Evolutionary conservation across 2,113 vertebrate genomes (phyloP).

Genomic region (Phyllostomus discolor): DNA sequence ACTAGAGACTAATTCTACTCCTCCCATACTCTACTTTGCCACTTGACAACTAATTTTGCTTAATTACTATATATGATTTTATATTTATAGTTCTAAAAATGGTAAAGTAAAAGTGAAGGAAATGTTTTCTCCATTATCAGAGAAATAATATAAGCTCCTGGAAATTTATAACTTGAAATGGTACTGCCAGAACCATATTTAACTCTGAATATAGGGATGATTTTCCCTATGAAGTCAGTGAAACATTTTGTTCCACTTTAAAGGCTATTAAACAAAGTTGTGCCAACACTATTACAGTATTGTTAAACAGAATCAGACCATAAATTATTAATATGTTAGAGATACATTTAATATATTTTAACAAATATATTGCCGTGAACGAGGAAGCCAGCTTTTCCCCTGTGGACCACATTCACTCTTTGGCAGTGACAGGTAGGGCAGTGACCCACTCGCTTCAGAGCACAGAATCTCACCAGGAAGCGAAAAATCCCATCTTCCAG

Average conservation of each 20-base stretch:
- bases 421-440: slow-evolving; percentile 72
- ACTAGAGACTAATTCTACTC: not conserved
- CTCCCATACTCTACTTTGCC: not conserved
- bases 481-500: not conserved
- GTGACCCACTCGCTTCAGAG: slow-evolving; percentile 44
- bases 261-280: not conserved
- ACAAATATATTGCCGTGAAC: slow-evolving; percentile 50
- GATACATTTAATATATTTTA: not conserved
- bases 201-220: not conserved
- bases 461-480: not conserved
- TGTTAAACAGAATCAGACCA: not conserved
- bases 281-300: not conserved
- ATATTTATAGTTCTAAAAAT: not conserved
- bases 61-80: not conserved
- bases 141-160: not conserved
- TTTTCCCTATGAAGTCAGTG: not conserved
- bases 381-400: slow-evolving; percentile 73
- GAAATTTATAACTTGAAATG: slow-evolving; percentile 13
- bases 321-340: not conserved
- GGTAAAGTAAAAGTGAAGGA: not conserved
- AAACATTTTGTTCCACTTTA: not conserved
- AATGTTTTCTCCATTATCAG: not conserved
- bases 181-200: not conserved
- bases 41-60: not conserved
- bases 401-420: slow-evolving; percentile 72